A percentile compares a stretch with the other conserved stretches of the same genome.
Conservation (phyloP, 2,888 invertebrate genomes). For the Euzophera pinguis region DNA sequence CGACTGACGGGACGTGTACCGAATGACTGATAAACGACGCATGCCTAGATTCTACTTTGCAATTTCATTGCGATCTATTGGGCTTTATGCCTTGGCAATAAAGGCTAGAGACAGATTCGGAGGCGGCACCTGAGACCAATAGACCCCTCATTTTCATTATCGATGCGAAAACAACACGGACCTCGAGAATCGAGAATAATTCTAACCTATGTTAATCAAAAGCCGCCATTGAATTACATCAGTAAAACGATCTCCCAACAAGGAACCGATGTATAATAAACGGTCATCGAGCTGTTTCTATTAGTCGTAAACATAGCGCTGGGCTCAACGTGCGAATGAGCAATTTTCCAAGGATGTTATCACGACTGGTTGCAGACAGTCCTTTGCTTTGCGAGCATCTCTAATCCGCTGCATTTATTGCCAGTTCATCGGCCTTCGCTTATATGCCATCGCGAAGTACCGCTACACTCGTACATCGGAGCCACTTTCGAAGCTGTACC, state of each 20-base stretch:
- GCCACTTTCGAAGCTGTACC: constrained; percentile 25
- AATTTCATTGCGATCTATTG: constrained; percentile 32
- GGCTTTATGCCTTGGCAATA: constrained; percentile 39
- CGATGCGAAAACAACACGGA: constrained; percentile 47
- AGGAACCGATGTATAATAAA: constrained; percentile 30
- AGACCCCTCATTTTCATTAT: constrained; percentile 49
- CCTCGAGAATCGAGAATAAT: constrained; percentile 35
- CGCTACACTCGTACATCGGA: constrained; percentile 32
- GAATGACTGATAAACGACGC: constrained; percentile 57
- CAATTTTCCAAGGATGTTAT: constrained; percentile 57
- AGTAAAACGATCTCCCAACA: constrained; percentile 27
- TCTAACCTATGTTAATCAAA: constrained; percentile 47
- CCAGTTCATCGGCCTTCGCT: constrained; percentile 25
- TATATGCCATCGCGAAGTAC: constrained; percentile 25
- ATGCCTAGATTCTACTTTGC: constrained; percentile 38
- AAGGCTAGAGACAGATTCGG: constrained; percentile 36
- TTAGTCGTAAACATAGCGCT: constrained; percentile 31
- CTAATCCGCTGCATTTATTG: constrained; percentile 34
- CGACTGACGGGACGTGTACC: constrained; percentile 53
- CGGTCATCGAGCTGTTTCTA: constrained; percentile 31
- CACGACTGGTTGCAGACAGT: constrained; percentile 35
- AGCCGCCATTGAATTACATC: constrained; percentile 42
- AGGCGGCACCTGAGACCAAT: constrained; percentile 28
- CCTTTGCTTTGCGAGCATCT: constrained; percentile 30
- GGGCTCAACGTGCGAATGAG: constrained; percentile 39